Evolutionary conservation across 2,888 invertebrate species (phyloP).

Genomic region (Dromius quadrimaculatus): DNA sequence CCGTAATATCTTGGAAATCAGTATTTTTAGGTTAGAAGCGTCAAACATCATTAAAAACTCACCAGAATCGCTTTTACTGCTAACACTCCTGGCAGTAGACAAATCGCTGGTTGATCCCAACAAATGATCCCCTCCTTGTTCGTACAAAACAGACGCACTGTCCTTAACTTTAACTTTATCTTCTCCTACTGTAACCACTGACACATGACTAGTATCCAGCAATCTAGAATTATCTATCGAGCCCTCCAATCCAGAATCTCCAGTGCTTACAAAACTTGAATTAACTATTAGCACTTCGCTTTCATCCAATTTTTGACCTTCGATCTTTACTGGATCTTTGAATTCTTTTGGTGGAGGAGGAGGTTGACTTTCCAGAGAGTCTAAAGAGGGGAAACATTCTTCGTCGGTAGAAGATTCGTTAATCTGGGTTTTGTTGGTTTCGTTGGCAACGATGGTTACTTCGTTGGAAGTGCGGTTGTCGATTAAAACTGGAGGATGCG

Average conservation of each 20-base stretch:
- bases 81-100: constrained; percentile 59
- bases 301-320: constrained; percentile 82
- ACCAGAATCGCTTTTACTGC: constrained; percentile 63
- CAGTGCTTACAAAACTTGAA: constrained; percentile 76
- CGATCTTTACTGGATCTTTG: constrained; percentile 62
- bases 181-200: constrained; percentile 90
- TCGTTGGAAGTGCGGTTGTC: constrained; percentile 75
- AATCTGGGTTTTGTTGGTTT: constrained; percentile 77
- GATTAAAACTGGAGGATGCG: constrained; percentile 84
- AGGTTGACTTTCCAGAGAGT: constrained; percentile 77
- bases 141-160: constrained; percentile 68
- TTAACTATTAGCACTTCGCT: constrained; percentile 85
- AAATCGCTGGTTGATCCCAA: constrained; percentile 65
- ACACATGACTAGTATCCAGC: constrained; percentile 89
- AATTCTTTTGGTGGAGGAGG: constrained; percentile 65
- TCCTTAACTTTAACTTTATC: constrained; percentile 81
- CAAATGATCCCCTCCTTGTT: constrained; percentile 58
- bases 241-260: constrained; percentile 76
- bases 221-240: constrained; percentile 65
- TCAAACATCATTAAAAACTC: constrained; percentile 23
- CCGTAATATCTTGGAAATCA: too few relatives aligned
- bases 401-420: constrained; percentile 80
- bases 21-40: not conserved
- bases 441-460: constrained; percentile 84
- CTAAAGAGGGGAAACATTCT: constrained; percentile 79